Percentiles rank a stretch among this genome's conserved stretches.
Evolutionary conservation across 2,888 invertebrate genomes (phyloP).

Genomic region (Euplexia lucipara): DNA sequence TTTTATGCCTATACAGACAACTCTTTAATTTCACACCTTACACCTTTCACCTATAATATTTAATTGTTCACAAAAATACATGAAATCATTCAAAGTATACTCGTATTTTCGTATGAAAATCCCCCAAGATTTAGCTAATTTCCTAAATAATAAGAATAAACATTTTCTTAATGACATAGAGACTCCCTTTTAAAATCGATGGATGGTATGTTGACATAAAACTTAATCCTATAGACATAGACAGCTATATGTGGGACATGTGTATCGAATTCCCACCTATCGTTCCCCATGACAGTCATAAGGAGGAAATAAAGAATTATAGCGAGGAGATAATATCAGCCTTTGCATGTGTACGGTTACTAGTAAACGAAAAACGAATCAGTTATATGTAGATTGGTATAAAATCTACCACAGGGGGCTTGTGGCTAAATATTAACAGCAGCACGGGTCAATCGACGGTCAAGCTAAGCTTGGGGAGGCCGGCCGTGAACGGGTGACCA

Average conservation of each 20-base stretch:
- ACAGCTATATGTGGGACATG: not conserved
- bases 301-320: slow-evolving; percentile 9
- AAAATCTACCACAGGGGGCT: no score
- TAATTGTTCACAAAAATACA: no score
- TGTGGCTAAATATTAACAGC: no score
- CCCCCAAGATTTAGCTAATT: no score
- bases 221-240: not conserved
- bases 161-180: no score
- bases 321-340: not conserved
- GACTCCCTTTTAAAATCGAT: not conserved
- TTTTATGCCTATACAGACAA: slow-evolving; percentile 16
- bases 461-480: no score
- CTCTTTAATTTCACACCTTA: slow-evolving; percentile 2
- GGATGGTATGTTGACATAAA: not conserved
- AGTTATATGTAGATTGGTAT: no score
- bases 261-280: not conserved
- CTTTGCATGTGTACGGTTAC: not conserved
- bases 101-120: not conserved
- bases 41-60: no score
- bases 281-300: slow-evolving; percentile 4
- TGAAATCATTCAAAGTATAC: no score
- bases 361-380: not conserved
- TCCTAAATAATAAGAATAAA: not conserved
- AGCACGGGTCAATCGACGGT: no score
- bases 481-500: no score